A percentile compares a stretch with the other conserved stretches of the same genome.
These are phyloP conservation scores for Achroia grisella DNA, from an alignment of 1,140 invertebrate genomes.

Conservation along the genomic window DNA sequence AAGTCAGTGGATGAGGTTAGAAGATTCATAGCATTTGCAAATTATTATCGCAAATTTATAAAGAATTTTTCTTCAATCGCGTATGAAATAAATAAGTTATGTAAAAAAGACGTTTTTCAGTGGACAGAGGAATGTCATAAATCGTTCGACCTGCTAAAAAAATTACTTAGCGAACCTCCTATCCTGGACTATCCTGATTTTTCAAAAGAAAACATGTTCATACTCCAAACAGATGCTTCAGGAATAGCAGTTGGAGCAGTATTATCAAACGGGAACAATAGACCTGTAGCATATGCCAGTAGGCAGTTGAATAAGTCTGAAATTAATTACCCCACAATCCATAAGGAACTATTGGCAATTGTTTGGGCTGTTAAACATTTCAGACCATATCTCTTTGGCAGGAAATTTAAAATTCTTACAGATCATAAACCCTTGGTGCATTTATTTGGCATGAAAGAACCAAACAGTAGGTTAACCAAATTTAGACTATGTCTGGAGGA, in stretches of 20 bases:
- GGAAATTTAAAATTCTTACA: too few species aligned
- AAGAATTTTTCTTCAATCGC: conserved; percentile 32
- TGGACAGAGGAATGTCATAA: background rate
- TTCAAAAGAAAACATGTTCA: background rate
- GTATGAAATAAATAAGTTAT: background rate
- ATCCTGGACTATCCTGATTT: conserved; percentile 2
- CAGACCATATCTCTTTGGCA: too few species aligned
- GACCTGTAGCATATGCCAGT: background rate
- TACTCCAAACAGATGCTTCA: conserved; percentile 1
- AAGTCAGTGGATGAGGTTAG: conserved; percentile 43
- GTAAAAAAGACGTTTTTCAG: background rate
- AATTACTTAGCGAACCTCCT: conserved; percentile 4
- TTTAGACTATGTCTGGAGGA: conserved; percentile 47
- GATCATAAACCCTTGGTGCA: conserved; percentile 53
- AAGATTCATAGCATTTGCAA: conserved; percentile 55
- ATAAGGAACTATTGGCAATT: conserved; percentile 72
- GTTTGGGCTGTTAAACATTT: too few species aligned
- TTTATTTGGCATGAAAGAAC: conserved; percentile 39
- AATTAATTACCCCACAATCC: conserved; percentile 33
- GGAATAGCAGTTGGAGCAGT: background rate
- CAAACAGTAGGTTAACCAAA: conserved; percentile 31
- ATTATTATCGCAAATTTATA: conserved; percentile 61
- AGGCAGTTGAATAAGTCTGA: background rate
- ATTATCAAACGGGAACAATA: background rate
- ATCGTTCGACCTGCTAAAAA: conserved; percentile 2